Percentiles rank a stretch among this genome's conserved stretches.
Conservation (phyloP, 1,140 invertebrate genomes). For the Macrosteles quadrilineatus region DNA sequence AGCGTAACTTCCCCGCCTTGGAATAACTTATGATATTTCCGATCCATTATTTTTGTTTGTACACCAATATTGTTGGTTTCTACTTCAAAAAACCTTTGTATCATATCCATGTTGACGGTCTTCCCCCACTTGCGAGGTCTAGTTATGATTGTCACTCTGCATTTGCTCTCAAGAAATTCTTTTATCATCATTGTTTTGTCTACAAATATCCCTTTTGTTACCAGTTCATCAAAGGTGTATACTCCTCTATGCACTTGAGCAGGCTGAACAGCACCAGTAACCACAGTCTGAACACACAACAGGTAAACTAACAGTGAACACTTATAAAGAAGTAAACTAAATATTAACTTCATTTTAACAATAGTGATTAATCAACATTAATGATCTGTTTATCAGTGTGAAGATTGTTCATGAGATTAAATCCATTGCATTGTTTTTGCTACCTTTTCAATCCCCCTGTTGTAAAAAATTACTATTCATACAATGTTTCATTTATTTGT, state of each 20-base stretch:
- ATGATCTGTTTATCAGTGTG: too few species aligned
- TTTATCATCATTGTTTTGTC: constrained; percentile 14
- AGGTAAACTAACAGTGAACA: too few species aligned
- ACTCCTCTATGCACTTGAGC: not conserved
- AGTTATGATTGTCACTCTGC: not conserved
- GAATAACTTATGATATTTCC: constrained; percentile 4
- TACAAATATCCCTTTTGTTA: not conserved
- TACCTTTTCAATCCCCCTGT: too few species aligned
- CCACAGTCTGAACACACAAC: too few species aligned
- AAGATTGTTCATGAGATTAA: too few species aligned
- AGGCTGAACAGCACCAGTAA: too few species aligned
- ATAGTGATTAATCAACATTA: too few species aligned
- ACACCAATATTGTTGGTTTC: not conserved
- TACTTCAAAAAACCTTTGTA: constrained; percentile 12
- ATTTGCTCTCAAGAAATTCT: not conserved
- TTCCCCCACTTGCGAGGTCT: constrained; percentile 23
- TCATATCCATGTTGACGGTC: constrained; percentile 7
- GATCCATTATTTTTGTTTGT: not conserved
- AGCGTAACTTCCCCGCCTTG: not conserved
- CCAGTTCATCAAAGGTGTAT: not conserved
- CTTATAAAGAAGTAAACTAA: too few species aligned
- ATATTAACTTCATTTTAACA: too few species aligned
- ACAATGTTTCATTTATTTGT: too few species aligned
- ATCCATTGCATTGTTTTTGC: too few species aligned
- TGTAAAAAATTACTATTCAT: too few species aligned